Conservation (phyloP, 2,113 vertebrate genomes). For the Axis porcinus region DNA sequence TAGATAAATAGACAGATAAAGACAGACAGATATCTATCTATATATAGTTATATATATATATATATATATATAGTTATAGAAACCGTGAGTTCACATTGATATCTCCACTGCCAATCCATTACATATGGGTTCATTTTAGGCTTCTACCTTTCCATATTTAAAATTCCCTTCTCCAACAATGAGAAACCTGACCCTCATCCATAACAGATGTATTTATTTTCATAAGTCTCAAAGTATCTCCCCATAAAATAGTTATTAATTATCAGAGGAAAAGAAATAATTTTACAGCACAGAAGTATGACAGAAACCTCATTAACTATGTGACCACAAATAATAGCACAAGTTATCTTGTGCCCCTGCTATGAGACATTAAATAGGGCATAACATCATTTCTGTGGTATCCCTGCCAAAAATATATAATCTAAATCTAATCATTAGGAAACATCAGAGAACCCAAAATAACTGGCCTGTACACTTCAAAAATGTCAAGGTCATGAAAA, state of each 20-base stretch:
- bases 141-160: neutral
- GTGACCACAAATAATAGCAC: neutral
- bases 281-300: neutral
- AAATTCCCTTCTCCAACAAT: neutral
- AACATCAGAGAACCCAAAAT: conserved; percentile 67
- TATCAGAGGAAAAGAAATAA: neutral
- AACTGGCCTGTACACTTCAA: conserved; percentile 45
- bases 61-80: neutral
- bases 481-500: conserved; percentile 65
- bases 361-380: neutral
- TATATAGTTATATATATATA: neutral
- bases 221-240: neutral
- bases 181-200: neutral
- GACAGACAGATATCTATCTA: neutral
- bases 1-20: neutral
- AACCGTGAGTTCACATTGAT: neutral
- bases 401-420: conserved; percentile 46
- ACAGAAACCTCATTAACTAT: neutral
- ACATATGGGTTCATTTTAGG: neutral
- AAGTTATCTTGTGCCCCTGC: neutral
- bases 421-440: conserved; percentile 62
- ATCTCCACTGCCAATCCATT: neutral
- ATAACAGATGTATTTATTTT: conserved; percentile 1
- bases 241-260: neutral
- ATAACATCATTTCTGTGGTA: neutral